Conservation (phyloP, 2,113 vertebrate species). For the Pteruthius melanotis region DNA sequence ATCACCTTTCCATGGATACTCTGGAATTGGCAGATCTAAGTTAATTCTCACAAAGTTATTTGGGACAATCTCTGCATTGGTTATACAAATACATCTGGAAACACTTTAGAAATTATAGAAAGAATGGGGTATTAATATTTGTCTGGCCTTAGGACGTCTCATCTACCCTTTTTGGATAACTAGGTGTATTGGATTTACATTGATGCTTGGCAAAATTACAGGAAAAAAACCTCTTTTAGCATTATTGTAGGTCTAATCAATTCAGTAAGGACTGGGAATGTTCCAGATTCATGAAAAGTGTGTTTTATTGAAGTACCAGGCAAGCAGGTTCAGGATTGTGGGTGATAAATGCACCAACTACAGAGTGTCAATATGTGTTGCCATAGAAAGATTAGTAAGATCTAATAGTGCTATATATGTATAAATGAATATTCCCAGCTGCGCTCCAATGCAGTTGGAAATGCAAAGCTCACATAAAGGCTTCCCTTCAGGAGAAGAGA, state of each 20-base stretch:
- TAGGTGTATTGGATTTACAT: neutral
- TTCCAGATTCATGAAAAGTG: neutral
- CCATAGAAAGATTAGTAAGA: neutral
- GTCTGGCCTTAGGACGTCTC: neutral
- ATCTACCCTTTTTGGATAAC: neutral
- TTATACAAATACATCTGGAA: neutral
- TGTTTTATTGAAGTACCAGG: neutral
- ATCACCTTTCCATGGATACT: neutral
- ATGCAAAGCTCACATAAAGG: neutral
- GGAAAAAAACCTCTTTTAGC: neutral
- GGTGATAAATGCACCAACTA: neutral
- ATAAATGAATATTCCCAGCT: neutral
- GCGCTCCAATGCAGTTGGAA: neutral
- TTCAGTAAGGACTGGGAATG: neutral
- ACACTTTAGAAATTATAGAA: neutral
- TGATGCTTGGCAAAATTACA: neutral
- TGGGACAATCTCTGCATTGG: neutral
- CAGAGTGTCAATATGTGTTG: neutral
- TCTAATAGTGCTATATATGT: neutral
- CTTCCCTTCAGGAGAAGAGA: neutral
- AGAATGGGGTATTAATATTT: neutral
- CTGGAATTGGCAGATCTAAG: neutral
- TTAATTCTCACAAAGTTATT: neutral
- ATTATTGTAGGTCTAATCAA: neutral
- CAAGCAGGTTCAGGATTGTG: neutral